These are phyloP conservation scores for Agrochola lota DNA, from an alignment of 2,888 invertebrate species.

Conservation along the genomic window DNA sequence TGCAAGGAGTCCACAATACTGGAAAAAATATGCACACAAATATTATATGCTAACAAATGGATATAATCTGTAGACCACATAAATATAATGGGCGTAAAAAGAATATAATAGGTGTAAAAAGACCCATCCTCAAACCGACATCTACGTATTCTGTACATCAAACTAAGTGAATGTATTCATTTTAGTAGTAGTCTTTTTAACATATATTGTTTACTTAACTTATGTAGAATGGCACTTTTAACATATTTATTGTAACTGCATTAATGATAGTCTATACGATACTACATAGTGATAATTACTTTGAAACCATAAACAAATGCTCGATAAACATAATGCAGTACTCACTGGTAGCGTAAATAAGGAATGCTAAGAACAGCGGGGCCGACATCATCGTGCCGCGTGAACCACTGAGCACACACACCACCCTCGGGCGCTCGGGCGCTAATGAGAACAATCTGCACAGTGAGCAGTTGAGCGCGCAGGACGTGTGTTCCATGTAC, in stretches of 20 bases:
- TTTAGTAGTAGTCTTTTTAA: not conserved
- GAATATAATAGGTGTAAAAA: not conserved
- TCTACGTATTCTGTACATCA: not conserved
- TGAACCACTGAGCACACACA: not conserved
- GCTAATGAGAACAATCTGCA: not conserved
- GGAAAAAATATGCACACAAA: not conserved
- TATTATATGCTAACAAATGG: not conserved
- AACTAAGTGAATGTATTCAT: not conserved
- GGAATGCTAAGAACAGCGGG: conserved; percentile 2
- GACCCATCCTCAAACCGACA: not conserved
- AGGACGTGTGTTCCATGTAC: not conserved
- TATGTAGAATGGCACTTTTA: not conserved
- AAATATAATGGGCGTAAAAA: too few relatives aligned
- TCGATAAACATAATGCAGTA: not conserved
- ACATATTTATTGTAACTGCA: not conserved
- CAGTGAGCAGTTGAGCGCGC: not conserved
- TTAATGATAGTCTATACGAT: not conserved
- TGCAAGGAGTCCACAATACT: conserved; percentile 5
- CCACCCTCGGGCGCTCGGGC: too few relatives aligned
- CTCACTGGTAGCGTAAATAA: conserved; percentile 20
- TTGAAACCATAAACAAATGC: not conserved
- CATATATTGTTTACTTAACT: too few relatives aligned
- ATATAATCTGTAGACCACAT: too few relatives aligned
- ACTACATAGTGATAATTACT: not conserved
- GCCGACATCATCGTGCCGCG: not conserved